Evolutionary conservation across 37 sponge, comb jelly and placozoan genomes (phyloP), one percentile per base, ranked within the genome.

Genomic region (Dysidea cf. avara): DNA sequence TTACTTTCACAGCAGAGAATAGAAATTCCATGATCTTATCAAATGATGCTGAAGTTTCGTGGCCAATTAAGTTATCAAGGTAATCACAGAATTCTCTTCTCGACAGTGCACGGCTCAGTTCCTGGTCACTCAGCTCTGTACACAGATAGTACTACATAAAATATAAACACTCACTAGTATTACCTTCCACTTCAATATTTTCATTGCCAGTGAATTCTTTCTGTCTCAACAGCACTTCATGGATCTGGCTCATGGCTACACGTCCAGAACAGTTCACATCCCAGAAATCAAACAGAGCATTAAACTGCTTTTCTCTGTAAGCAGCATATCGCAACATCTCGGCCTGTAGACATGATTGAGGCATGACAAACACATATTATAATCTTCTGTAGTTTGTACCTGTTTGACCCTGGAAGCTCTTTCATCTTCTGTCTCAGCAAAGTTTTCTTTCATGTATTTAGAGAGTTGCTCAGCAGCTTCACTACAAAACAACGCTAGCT

Each of bases 261-360:
- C 64, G 77, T 9, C 96, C 91, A n/a, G 88, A 83, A 22, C 66
- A 69, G 39, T 91, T 73, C 34, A 24, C 77, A 53, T 95, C 96
- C 96, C 96, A 95, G 3, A 62, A 39, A 1, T 79, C 74, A 76
- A 87, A 95, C 54, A 95, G 79, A 20, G 64, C 59, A 54, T 81
- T 64, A 12, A 87, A 68, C 43, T 51, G 55, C 24, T 47, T 29
- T 1, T 60, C 25, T 16, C 72, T 56, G 20, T 29, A 17, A 7
- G 33, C 56, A 22, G 28, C 14, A n/a, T 51, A 37, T 11, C 49
- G 54, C 28, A 75, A 62, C 71, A 59, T 43, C 39, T 58, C 56
- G 1, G 69, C 47, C 54, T 53, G 50, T 24, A 46, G 26, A 32
- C 9, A 25, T 36, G 39, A 32, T 34, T 7, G 34, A 58, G 25